Percentiles rank a stretch among this genome's conserved stretches.
These are phyloP conservation scores for Aurelia sp. DNA, from an alignment of 30 jellyfish, hydroid and myxozoan genomes.

Conservation along the genomic window DNA sequence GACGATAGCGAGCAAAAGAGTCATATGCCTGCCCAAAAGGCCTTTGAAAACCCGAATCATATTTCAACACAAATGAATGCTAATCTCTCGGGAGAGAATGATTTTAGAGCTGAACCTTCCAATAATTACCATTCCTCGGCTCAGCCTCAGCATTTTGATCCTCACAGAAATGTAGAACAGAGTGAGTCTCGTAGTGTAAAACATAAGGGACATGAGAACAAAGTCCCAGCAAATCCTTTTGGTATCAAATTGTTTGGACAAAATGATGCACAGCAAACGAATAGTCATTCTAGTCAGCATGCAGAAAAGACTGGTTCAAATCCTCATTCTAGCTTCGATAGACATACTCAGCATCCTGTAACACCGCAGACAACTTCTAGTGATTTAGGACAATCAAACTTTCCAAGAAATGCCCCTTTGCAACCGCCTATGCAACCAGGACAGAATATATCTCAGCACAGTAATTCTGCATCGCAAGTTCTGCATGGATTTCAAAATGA, in stretches of 20 bases:
- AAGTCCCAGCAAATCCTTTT: background rate
- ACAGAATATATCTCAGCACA: no score
- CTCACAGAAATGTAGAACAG: no score
- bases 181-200: background rate
- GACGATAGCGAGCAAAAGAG: background rate
- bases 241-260: constrained; percentile 4
- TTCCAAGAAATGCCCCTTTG: no score
- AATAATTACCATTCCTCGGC: background rate
- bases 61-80: background rate
- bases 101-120: background rate
- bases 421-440: no score
- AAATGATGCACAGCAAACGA: background rate
- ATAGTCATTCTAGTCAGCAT: background rate
- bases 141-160: background rate
- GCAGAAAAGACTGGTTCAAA: no score
- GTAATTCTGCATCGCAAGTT: no score
- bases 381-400: no score
- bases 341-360: no score
- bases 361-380: no score
- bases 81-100: background rate
- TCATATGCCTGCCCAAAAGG: background rate
- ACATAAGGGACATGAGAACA: background rate
- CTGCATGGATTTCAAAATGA: no score
- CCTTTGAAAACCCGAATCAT: background rate
- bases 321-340: no score